A percentile compares a stretch with the other conserved stretches of the same genome.
Evolutionary conservation across 1,140 invertebrate genomes (phyloP).

Genomic region (Drosophila simulans): DNA sequence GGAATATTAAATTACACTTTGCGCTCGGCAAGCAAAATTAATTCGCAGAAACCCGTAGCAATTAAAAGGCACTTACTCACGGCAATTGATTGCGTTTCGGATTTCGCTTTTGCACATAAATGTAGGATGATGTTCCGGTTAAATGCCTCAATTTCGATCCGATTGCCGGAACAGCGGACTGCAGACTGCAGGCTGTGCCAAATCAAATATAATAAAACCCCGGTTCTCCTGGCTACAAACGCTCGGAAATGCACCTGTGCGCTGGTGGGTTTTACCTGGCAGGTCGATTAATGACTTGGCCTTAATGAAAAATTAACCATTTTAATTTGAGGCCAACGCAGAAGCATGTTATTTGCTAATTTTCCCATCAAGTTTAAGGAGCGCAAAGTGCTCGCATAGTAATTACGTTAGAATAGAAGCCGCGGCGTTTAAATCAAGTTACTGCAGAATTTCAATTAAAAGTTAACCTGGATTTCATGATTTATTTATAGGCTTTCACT

Average conservation of each 20-base stretch:
- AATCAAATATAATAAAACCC: conserved; percentile 30
- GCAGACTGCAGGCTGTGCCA: conserved; percentile 40
- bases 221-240: conserved; percentile 1
- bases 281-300: conserved; percentile 21
- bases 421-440: too few relatives aligned
- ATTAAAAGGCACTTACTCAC: conserved; percentile 40
- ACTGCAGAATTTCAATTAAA: too few relatives aligned
- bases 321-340: conserved; percentile 27
- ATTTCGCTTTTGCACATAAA: conserved; percentile 1
- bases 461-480: too few relatives aligned
- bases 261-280: neutral
- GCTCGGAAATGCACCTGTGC: conserved; percentile 23
- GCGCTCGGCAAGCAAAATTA: neutral
- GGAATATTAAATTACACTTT: conserved; percentile 32
- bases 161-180: conserved; percentile 29
- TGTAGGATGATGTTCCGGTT: neutral
- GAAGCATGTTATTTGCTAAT: conserved; percentile 35
- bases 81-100: conserved; percentile 8
- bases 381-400: too few relatives aligned
- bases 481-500: too few relatives aligned
- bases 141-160: conserved; percentile 30
- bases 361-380: conserved; percentile 12
- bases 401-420: neutral
- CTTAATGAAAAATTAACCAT: conserved; percentile 43
- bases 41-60: neutral